Percentiles rank a stretch among this genome's conserved stretches.
Conservation (phyloP, 2,797 vertebrate species). For the Poecile montanus region DNA sequence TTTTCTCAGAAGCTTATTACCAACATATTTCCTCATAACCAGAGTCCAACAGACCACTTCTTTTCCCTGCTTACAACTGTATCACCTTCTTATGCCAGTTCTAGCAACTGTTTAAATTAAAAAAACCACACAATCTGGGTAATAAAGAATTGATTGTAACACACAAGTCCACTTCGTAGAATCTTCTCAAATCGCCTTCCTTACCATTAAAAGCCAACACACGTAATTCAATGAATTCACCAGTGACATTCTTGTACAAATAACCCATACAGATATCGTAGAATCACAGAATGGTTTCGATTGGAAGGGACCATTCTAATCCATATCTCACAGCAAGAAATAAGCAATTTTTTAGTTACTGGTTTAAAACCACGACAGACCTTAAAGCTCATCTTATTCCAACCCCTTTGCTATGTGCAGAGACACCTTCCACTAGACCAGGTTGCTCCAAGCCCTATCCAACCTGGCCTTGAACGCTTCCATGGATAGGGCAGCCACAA, state of each 20-base stretch:
- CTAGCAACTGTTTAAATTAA: not conserved
- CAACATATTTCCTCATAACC: not conserved
- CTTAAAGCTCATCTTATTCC: not conserved
- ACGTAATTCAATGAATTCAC: not conserved
- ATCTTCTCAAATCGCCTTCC: rapidly evolving
- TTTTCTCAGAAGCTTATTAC: not conserved
- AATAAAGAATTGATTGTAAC: not conserved
- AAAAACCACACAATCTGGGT: not conserved
- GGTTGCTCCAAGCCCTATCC: not conserved
- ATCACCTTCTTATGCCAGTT: not conserved
- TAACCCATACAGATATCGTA: not conserved
- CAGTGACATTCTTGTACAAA: not conserved
- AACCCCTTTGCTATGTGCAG: not conserved
- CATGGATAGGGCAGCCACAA: not conserved
- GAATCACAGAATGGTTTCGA: not conserved
- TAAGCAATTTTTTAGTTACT: too few relatives aligned
- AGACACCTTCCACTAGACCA: not conserved
- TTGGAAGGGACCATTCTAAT: not conserved
- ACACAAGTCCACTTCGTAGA: not conserved
- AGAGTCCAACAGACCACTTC: not conserved
- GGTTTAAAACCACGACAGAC: too few relatives aligned
- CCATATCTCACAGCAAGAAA: too few relatives aligned
- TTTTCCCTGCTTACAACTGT: not conserved
- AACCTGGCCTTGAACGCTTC: not conserved
- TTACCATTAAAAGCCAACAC: not conserved